phyloP scores from a whole-genome alignment of 2,888 invertebrate genomes.

The Campoplex nolae region DNA sequence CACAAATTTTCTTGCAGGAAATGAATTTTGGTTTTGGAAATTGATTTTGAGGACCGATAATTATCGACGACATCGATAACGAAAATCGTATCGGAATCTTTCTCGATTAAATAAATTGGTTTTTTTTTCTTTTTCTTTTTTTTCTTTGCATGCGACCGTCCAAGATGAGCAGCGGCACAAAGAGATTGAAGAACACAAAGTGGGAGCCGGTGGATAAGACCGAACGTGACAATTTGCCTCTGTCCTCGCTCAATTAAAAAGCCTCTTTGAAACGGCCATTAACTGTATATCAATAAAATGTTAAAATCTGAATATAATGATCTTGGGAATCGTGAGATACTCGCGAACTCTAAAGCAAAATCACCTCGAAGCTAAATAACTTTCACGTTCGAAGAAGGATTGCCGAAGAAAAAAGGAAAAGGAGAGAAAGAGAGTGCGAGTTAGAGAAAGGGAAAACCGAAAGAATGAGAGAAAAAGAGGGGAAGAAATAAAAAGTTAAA shows the following conservation, averaged over 20 bases:
- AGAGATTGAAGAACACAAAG: slow-evolving; percentile 48
- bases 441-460: background rate
- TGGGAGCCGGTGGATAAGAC: slow-evolving; percentile 62
- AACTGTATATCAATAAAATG: slow-evolving; percentile 64
- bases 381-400: slow-evolving; percentile 62
- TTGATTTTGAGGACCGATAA: too few relatives aligned
- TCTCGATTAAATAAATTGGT: background rate
- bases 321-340: slow-evolving; percentile 65
- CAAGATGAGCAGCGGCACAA: slow-evolving; percentile 45
- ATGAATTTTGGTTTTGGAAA: too few relatives aligned
- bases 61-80: too few relatives aligned
- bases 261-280: background rate
- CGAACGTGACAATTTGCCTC: slow-evolving; percentile 62
- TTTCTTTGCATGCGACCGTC: background rate
- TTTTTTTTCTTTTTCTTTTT: too few relatives aligned
- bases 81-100: too few relatives aligned
- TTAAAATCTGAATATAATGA: slow-evolving; percentile 65
- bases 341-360: slow-evolving; percentile 66
- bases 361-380: slow-evolving; percentile 61
- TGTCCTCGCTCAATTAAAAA: slow-evolving; percentile 61
- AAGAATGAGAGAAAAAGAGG: slow-evolving; percentile 25
- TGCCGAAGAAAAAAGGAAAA: slow-evolving; percentile 9
- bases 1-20: too few relatives aligned
- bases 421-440: slow-evolving; percentile 9
- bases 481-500: background rate